A percentile compares a stretch with the other conserved stretches of the same genome.
These are phyloP conservation scores for Phoenoteleia sp. DNA, from an alignment of 2,888 invertebrate genomes.

Conservation along the genomic window DNA sequence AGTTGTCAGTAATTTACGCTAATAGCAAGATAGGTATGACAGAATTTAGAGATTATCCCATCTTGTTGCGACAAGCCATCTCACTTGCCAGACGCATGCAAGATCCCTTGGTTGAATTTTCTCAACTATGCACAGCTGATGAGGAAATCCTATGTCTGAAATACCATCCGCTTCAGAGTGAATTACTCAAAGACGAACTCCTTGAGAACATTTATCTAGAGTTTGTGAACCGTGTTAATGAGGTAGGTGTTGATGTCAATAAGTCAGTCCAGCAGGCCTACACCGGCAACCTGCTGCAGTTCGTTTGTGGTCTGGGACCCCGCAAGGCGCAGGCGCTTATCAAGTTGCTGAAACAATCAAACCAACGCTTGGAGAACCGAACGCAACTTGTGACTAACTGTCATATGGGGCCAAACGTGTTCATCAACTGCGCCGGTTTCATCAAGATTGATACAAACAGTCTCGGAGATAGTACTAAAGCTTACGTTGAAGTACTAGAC, in stretches of 20 bases:
- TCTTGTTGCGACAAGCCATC: slow-evolving; percentile 96
- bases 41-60: slow-evolving; percentile 98
- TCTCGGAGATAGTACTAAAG: slow-evolving; percentile 97
- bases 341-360: slow-evolving; percentile 95
- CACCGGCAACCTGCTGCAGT: slow-evolving; percentile 96
- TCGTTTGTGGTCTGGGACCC: slow-evolving; percentile 98
- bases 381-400: slow-evolving; percentile 97
- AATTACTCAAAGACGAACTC: slow-evolving; percentile 94
- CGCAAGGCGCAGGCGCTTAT: slow-evolving; percentile 96
- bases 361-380: slow-evolving; percentile 96
- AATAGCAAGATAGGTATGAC: slow-evolving; percentile 95
- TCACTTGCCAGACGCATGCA: slow-evolving; percentile 97
- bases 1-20: slow-evolving; percentile 96
- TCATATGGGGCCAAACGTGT: slow-evolving; percentile 99
- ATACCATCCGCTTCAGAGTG: slow-evolving; percentile 93
- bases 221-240: slow-evolving; percentile 98
- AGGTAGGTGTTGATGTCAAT: slow-evolving; percentile 99
- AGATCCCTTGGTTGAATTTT: slow-evolving; percentile 98
- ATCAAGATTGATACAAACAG: slow-evolving; percentile 99
- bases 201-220: slow-evolving; percentile 93
- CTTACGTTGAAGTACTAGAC: slow-evolving; percentile 98
- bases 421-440: slow-evolving; percentile 99
- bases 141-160: slow-evolving; percentile 98
- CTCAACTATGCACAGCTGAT: slow-evolving; percentile 98
- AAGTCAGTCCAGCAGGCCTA: slow-evolving; percentile 96